Evolutionary conservation across 2,888 invertebrate species (phyloP).

Genomic region (Morinoia aosen): DNA sequence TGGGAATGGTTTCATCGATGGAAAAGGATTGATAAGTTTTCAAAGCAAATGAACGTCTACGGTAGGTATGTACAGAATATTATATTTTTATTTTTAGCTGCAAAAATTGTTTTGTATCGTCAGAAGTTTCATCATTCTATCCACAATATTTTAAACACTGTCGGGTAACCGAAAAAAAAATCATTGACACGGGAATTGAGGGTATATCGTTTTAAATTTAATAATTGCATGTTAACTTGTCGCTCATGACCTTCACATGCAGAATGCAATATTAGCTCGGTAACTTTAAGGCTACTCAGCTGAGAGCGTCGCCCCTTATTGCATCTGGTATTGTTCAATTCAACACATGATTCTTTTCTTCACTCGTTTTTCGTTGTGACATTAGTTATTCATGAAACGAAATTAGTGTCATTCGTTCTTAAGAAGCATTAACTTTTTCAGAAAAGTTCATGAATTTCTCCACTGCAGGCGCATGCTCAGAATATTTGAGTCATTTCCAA

Average conservation of each 20-base stretch:
- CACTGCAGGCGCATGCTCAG: not conserved
- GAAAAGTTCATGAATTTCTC: not conserved
- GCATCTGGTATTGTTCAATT: not conserved
- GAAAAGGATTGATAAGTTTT: not conserved
- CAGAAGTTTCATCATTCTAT: too few species aligned
- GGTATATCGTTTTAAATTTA: too few species aligned
- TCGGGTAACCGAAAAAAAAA: too few species aligned
- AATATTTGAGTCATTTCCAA: not conserved
- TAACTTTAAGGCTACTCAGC: too few species aligned
- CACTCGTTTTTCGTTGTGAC: not conserved
- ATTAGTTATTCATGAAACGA: not conserved
- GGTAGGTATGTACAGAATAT: not conserved
- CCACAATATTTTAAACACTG: too few species aligned
- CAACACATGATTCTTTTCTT: not conserved
- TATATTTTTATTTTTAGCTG: not conserved
- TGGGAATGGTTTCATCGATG: not conserved
- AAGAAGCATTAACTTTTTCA: not conserved
- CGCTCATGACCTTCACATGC: too few species aligned
- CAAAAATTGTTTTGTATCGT: too few species aligned
- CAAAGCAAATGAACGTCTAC: not conserved
- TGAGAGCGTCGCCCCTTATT: too few species aligned
- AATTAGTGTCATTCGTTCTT: not conserved
- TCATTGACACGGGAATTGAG: too few species aligned
- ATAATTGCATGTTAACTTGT: too few species aligned
- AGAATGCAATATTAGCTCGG: too few species aligned